Base-by-base conservation (phyloP, 2,888 invertebrate genomes). In the Rhagophthalmus giganteus region DNA sequence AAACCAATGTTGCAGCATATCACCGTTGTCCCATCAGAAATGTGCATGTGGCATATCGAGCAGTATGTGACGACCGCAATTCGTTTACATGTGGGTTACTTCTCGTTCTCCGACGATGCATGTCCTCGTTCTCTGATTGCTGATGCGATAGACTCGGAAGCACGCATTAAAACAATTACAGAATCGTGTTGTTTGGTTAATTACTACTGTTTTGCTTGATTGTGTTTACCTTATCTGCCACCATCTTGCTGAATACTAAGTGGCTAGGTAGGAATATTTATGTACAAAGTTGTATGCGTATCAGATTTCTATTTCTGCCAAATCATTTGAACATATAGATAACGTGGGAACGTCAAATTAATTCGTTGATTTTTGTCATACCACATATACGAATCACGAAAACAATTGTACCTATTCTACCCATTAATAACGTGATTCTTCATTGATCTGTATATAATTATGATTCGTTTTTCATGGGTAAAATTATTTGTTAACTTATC, bases 101-200 rank as follows among this genome's bases (percentile, higher is more conserved):
- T 40, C 47, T 49, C 47, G 38, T 42, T 48, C 50, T 48, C 33
- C 32, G 27, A 34, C 37, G 32, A 40, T 53, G 55, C 52, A 44
- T 53, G 52, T 48, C 49, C 52, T 42, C 47, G 35, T 47, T 44
- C 46, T 39, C 52, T 56, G 53, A 53, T 56, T 53, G 59, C 57
- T 57, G 59, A 57, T 59, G 59, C 55, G 57, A 59, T 59, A 57
- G 42, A 50, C 55, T 51, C 54, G 53, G 54, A 58, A 58, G 54
- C 69, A 70, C 68, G 69, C 68, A 68, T 68, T 66, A 66, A 70
- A 70, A 70, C 70, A 69, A 70, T 70, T 69, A 69, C 61, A 61
- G 59, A 61, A 61, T 63, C 63, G 64, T 64, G 67, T 63, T 68
- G 66, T 68, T 68, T 67, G 62, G 66, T 65, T 69, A 69, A 69